Conservation (phyloP, 2,797 vertebrate genomes). For the Astyanax mexicanus region DNA sequence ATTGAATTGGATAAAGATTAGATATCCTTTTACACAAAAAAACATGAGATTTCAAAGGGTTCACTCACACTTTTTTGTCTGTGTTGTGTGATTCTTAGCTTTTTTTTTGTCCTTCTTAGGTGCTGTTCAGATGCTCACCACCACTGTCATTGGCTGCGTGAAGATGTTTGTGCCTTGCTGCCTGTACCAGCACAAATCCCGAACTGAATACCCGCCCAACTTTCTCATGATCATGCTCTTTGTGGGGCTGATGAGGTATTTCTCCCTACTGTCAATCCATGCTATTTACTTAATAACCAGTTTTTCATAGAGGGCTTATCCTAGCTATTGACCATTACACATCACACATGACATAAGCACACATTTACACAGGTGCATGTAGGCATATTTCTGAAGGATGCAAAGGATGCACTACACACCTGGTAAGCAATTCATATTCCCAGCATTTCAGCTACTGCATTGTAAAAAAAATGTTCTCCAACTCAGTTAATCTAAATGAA, state of each 20-base stretch:
- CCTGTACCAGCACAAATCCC: slow-evolving; percentile 90
- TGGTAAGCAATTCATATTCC: too few relatives aligned
- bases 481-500: too few relatives aligned
- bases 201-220: slow-evolving; percentile 88
- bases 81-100: not conserved
- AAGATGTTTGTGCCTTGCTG: slow-evolving; percentile 94
- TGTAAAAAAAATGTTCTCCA: too few relatives aligned
- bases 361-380: not conserved
- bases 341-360: not conserved
- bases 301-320: not conserved
- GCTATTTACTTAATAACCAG: not conserved
- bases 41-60: too few relatives aligned
- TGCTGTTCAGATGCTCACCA: slow-evolving; percentile 95
- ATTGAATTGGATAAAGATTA: too few relatives aligned
- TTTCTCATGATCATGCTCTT: slow-evolving; percentile 98
- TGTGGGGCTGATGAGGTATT: slow-evolving; percentile 93
- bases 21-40: too few relatives aligned
- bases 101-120: slow-evolving; percentile 70
- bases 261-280: not conserved
- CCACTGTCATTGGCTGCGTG: slow-evolving; percentile 90
- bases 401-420: too few relatives aligned
- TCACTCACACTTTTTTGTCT: too few relatives aligned
- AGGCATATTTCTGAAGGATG: not conserved
- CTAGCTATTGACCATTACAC: not conserved
- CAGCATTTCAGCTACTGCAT: too few relatives aligned